Evolutionary conservation across 2,888 invertebrate genomes (phyloP), one percentile per base, ranked within the genome.

Genomic region (Lepidocyrtinus sp.): DNA sequence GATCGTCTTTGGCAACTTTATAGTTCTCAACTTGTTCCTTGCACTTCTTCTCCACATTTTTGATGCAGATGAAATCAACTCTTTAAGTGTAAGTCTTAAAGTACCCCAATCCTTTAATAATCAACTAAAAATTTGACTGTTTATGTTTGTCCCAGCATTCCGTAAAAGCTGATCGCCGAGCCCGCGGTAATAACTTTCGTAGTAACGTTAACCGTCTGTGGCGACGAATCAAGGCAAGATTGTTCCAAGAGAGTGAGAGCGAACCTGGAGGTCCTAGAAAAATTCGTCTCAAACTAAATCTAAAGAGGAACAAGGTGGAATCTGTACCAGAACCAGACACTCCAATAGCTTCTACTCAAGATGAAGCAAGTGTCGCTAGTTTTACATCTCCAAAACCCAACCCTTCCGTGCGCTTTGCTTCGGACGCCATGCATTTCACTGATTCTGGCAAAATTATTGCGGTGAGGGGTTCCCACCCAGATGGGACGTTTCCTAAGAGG

Each of bases 11-110:
- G 72, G 79, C 2, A 79, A 79, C 63, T 73, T 79, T 21, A 67
- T 79, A 2, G 73, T 79, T 0, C 50, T 79, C 15, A 79, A 79
- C 22, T 59, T 79, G 50, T 79, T 79, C 27, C 61, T 79, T 0
- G 79, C 79, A 7, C 92, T 97, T 92, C 91, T 98, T 91, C 95
- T 98, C 91, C 97, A 97, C 91, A 97, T 97, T 88, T 98, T 98
- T 89, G 96, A 96, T 90, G 96, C 96, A 70, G 96, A 96, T 90
- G 96, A 96, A 89, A 91, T 96, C 81, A 96, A 96, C 88, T 94
- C 94, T 87, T 94, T 94, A 88, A 96, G 96, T 90, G 95, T 36
- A 36, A 5, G n/a, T n/a, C n/a, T n/a, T n/a, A n/a, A n/a, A n/a
- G n/a, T n/a, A n/a, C n/a, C n/a, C n/a, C n/a, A n/a, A n/a, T n/a